A percentile compares a stretch with the other conserved stretches of the same genome.
Evolutionary conservation across 2,797 vertebrate species (phyloP).

Genomic region (Botia kubotai): DNA sequence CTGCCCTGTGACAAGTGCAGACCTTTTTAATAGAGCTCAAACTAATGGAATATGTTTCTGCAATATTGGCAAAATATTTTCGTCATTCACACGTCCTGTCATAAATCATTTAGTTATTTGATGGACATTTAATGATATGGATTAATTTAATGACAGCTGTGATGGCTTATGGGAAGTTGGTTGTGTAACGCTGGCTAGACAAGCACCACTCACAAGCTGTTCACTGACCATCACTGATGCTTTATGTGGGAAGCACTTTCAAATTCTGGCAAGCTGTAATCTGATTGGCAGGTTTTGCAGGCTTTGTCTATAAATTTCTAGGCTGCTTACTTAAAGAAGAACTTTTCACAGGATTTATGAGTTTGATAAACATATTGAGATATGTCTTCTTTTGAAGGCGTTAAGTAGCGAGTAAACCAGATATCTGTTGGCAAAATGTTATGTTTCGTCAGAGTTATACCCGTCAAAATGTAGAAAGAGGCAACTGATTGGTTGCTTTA

Average conservation of each 20-base stretch:
- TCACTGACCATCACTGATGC: background rate
- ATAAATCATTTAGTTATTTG: slow-evolving; percentile 30
- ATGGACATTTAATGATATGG: slow-evolving; percentile 32
- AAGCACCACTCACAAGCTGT: background rate
- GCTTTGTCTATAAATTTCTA: too few relatives aligned
- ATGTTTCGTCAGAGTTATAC: too few relatives aligned
- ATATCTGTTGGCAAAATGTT: too few relatives aligned
- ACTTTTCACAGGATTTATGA: too few relatives aligned
- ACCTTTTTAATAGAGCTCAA: slow-evolving; percentile 53
- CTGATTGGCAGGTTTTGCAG: background rate
- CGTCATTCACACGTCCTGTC: background rate
- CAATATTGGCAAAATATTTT: slow-evolving; percentile 31
- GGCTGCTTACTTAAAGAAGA: too few relatives aligned
- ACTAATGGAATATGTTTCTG: slow-evolving; percentile 55
- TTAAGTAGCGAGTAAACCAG: too few relatives aligned
- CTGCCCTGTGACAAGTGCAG: slow-evolving; percentile 50
- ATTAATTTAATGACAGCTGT: slow-evolving; percentile 11
- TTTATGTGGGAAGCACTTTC: background rate
- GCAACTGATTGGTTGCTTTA: background rate
- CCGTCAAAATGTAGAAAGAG: background rate
- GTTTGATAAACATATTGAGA: too few relatives aligned
- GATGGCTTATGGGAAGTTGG: slow-evolving; percentile 44
- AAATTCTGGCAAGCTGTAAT: background rate
- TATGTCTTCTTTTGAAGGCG: too few relatives aligned
- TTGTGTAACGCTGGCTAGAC: slow-evolving; percentile 36